Evolutionary conservation across 2,888 invertebrate genomes (phyloP).

Genomic region (Dyspetes luteomarginatus): DNA sequence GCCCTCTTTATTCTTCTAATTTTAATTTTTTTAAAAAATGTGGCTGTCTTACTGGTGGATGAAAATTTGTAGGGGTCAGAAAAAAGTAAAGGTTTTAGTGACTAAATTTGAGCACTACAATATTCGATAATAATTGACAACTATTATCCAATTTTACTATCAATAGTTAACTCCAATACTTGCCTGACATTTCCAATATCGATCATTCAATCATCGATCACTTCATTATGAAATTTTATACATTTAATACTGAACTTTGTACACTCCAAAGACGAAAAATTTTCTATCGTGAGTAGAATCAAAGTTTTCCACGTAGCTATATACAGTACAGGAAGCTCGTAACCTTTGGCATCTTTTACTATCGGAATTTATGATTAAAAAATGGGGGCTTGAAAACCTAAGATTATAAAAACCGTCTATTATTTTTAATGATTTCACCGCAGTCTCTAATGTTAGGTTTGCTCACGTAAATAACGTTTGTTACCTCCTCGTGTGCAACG

Average conservation of each 20-base stretch:
- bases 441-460: conserved; percentile 46
- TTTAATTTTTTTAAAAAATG: background rate
- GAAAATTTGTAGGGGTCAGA: no score
- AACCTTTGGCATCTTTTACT: conserved; percentile 35
- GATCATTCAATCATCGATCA: no score
- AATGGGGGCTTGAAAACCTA: conserved; percentile 22
- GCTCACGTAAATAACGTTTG: conserved; percentile 29
- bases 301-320: background rate
- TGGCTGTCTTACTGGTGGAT: background rate
- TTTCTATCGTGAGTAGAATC: background rate
- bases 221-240: no score
- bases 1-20: background rate
- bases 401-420: conserved; percentile 40
- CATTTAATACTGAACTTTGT: no score
- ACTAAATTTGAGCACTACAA: no score
- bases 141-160: no score
- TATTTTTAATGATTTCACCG: conserved; percentile 45
- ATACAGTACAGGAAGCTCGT: conserved; percentile 8
- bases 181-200: no score
- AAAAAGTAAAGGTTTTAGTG: no score
- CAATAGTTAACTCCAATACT: no score
- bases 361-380: conserved; percentile 33
- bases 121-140: no score
- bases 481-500: conserved; percentile 24
- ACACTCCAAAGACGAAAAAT: background rate